A percentile compares a stretch with the other conserved stretches of the same genome.
Conservation (phyloP, 2,797 vertebrate genomes). For the Lacerta agilis region DNA sequence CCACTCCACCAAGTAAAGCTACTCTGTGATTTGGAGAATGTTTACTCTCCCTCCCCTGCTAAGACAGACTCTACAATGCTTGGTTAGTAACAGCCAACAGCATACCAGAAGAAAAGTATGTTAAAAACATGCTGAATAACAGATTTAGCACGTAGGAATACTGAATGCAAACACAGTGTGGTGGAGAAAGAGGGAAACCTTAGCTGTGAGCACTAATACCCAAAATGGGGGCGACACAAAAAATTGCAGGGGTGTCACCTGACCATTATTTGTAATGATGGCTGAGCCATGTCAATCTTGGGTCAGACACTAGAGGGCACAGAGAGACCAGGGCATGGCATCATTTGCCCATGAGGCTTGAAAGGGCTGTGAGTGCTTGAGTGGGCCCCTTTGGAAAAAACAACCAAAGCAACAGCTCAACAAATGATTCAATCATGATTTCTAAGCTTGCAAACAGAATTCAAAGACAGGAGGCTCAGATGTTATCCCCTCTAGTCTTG, state of each 20-base stretch:
- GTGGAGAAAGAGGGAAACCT: background rate
- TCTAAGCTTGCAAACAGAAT: background rate
- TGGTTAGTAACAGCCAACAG: constrained; percentile 41
- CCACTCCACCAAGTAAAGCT: constrained; percentile 69
- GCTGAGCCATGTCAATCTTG: too few species aligned
- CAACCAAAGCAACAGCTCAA: background rate
- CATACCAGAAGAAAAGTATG: constrained; percentile 6
- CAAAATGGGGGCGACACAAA: background rate
- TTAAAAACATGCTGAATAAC: constrained; percentile 26
- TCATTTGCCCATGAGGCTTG: background rate
- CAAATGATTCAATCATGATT: background rate
- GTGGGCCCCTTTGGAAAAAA: too few species aligned
- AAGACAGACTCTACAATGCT: constrained; percentile 55
- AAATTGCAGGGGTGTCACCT: background rate
- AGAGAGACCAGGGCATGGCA: background rate
- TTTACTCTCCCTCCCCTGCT: constrained; percentile 54
- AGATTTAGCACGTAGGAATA: background rate
- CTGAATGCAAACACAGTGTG: background rate
- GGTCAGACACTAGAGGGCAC: constrained; percentile 7
- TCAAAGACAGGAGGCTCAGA: background rate
- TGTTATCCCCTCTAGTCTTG: background rate
- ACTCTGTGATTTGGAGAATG: constrained; percentile 53
- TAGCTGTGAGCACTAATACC: background rate
- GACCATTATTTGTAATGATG: background rate
- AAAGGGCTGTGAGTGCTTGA: too few species aligned